phyloP scores from a whole-genome alignment of 2,113 vertebrate genomes.

The Ophiodon elongatus region DNA sequence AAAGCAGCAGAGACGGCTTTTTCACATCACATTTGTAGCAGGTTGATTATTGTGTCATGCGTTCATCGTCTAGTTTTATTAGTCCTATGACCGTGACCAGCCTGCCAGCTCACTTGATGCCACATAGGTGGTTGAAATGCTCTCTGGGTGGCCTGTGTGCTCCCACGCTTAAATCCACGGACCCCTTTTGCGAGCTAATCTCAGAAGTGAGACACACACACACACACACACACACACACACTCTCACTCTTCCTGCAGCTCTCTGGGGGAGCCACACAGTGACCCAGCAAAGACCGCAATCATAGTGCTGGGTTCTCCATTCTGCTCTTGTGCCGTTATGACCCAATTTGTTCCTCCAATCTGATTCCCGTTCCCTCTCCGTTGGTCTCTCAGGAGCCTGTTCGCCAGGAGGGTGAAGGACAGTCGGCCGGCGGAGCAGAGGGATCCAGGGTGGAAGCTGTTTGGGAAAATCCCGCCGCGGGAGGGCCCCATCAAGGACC shows the following conservation, averaged over 20 bases:
- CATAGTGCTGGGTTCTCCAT: background rate
- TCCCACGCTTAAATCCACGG: conserved; percentile 15
- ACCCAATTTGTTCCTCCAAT: background rate
- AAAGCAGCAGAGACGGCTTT: background rate
- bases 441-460: conserved; percentile 91
- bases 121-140: background rate
- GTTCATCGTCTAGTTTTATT: background rate
- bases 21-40: background rate
- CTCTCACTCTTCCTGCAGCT: background rate
- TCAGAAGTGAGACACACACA: background rate
- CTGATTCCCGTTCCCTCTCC: conserved; percentile 13
- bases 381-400: conserved; percentile 85
- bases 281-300: background rate
- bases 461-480: conserved; percentile 89
- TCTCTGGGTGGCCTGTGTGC: background rate
- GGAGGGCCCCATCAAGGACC: conserved; percentile 86
- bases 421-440: conserved; percentile 82
- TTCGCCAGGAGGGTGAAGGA: conserved; percentile 90
- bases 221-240: background rate
- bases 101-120: background rate
- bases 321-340: background rate
- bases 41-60: background rate
- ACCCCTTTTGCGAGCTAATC: conserved; percentile 5
- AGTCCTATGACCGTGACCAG: background rate
- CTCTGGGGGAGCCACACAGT: too few relatives aligned